Percentiles rank a stretch among this genome's conserved stretches.
phyloP scores from a whole-genome alignment of 1,140 invertebrate genomes.

The Homarus americanus region DNA sequence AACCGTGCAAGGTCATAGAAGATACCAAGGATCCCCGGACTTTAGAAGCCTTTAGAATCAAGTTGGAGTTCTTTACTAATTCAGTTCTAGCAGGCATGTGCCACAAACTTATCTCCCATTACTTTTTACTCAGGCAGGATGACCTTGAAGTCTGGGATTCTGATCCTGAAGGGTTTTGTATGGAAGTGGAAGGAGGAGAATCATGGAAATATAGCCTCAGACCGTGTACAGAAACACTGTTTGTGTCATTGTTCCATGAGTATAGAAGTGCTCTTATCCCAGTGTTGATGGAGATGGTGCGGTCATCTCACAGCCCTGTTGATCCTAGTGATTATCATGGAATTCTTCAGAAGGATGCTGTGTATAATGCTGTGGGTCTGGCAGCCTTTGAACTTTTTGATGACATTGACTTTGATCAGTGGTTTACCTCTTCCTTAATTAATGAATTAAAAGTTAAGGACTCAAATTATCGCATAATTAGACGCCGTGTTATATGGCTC shows the following conservation, averaged over 20 bases:
- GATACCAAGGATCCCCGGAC: conserved; percentile 80
- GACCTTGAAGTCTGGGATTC: conserved; percentile 93
- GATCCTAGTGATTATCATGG: conserved; percentile 85
- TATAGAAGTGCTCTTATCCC: conserved; percentile 85
- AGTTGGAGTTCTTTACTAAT: conserved; percentile 85
- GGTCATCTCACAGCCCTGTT: conserved; percentile 82
- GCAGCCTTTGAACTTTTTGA: conserved; percentile 95
- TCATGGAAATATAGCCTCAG: conserved; percentile 94
- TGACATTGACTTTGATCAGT: conserved; percentile 95
- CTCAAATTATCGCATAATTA: conserved; percentile 92
- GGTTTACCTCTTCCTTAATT: conserved; percentile 91
- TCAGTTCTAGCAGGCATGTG: conserved; percentile 88
- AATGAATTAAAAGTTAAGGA: conserved; percentile 90
- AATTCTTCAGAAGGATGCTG: conserved; percentile 94
- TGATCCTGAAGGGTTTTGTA: conserved; percentile 91
- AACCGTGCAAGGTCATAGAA: conserved; percentile 82
- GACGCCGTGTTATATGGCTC: conserved; percentile 92
- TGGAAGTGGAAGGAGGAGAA: conserved; percentile 82
- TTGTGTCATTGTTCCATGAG: conserved; percentile 89
- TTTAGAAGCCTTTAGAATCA: conserved; percentile 84
- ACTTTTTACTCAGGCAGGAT: conserved; percentile 90
- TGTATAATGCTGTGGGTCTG: conserved; percentile 94
- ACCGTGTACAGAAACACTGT: conserved; percentile 92
- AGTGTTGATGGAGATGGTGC: conserved; percentile 86
- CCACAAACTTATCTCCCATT: conserved; percentile 89